These are phyloP conservation scores for Eretmochelys imbricata DNA, from an alignment of 2,113 vertebrate genomes.

Conservation along the genomic window DNA sequence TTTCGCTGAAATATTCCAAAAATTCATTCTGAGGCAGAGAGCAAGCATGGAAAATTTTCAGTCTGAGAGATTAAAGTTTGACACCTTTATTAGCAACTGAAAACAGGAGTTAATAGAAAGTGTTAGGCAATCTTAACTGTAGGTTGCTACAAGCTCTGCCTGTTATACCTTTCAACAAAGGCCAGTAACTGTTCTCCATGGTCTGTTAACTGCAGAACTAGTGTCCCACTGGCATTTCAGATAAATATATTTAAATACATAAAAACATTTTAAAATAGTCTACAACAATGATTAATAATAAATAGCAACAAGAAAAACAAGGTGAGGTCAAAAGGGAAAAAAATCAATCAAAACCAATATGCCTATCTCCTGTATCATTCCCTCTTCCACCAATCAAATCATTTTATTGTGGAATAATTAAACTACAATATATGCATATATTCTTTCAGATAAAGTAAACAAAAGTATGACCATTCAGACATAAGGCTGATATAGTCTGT, in stretches of 20 bases:
- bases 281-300: not conserved
- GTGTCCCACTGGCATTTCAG: not conserved
- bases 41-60: not conserved
- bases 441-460: not conserved
- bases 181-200: not conserved
- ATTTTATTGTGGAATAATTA: not conserved
- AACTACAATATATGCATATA: not conserved
- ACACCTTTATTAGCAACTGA: not conserved
- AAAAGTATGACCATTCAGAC: not conserved
- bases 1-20: not conserved
- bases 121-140: no score
- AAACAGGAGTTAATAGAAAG: not conserved
- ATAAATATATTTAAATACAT: not conserved
- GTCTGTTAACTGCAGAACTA: not conserved
- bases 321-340: not conserved
- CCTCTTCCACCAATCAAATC: not conserved
- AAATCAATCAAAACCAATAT: no score
- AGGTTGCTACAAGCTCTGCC: not conserved
- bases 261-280: not conserved
- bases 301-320: not conserved
- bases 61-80: not conserved
- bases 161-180: not conserved
- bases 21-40: conserved; percentile 7
- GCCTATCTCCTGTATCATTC: not conserved
- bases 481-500: not conserved